phyloP scores from a whole-genome alignment of 2,113 vertebrate species.

The Plecturocebus donacophilus region DNA sequence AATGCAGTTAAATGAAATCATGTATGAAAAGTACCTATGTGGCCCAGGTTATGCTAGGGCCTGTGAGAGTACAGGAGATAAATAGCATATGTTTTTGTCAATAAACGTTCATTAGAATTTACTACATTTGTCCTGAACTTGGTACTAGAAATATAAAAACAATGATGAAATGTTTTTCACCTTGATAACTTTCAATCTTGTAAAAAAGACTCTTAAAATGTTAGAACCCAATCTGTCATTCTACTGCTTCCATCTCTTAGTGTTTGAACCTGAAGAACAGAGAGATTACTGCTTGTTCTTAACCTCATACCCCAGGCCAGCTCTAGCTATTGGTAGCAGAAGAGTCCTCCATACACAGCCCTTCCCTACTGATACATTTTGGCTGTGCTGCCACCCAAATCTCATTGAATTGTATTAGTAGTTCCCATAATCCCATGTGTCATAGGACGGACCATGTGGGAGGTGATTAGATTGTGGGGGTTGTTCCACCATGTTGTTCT shows the following conservation, averaged over 20 bases:
- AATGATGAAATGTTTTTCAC: not conserved
- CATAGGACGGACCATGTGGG: too few species aligned
- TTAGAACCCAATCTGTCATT: not conserved
- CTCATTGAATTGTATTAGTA: too few species aligned
- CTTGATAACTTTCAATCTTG: not conserved
- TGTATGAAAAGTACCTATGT: not conserved
- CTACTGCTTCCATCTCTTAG: not conserved
- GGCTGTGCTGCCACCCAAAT: too few species aligned
- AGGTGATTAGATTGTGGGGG: too few species aligned
- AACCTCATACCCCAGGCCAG: not conserved
- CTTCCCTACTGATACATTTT: not conserved
- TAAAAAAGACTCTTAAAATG: not conserved
- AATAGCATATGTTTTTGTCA: not conserved
- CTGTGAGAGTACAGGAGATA: not conserved
- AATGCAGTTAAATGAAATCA: constrained; percentile 8
- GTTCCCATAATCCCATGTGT: too few species aligned
- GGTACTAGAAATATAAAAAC: not conserved
- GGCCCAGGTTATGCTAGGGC: not conserved
- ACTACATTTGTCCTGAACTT: not conserved
- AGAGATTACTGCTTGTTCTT: not conserved
- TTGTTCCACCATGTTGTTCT: too few species aligned
- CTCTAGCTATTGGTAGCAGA: not conserved
- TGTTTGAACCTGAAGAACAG: not conserved
- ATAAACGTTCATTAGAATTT: not conserved
- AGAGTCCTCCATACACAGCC: not conserved